Conservation (phyloP, 2,113 vertebrate species). For the Neodontobutis hainanensis region DNA sequence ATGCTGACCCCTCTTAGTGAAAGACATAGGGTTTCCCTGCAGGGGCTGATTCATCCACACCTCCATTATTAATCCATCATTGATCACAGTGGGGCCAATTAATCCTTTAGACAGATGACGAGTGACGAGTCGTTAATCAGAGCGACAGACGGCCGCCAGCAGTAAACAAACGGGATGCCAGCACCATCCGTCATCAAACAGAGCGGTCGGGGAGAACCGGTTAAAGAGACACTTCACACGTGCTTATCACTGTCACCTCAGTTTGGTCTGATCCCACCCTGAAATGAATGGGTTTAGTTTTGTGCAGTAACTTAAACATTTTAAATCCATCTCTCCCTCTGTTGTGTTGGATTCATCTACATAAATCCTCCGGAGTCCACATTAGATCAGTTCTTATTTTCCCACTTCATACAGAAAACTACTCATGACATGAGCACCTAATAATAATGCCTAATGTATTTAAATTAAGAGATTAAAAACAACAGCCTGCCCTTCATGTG, state of each 20-base stretch:
- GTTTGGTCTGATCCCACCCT: neutral
- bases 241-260: neutral
- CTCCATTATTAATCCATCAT: conserved; percentile 18
- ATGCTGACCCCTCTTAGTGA: conserved; percentile 6
- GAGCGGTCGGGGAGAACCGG: neutral
- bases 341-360: too few relatives aligned
- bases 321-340: neutral
- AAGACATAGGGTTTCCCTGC: conserved; percentile 6
- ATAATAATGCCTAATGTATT: too few relatives aligned
- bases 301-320: neutral
- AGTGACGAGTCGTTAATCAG: conserved; percentile 12
- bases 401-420: too few relatives aligned
- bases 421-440: too few relatives aligned
- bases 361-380: too few relatives aligned
- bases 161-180: conserved; percentile 12
- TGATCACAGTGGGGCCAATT: conserved; percentile 19
- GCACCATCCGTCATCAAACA: conserved; percentile 3
- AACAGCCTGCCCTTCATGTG: too few relatives aligned
- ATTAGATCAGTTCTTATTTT: too few relatives aligned
- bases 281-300: neutral
- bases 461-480: too few relatives aligned
- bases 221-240: conserved; percentile 8
- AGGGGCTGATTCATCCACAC: conserved; percentile 11
- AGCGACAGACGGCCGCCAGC: conserved; percentile 13
- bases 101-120: conserved; percentile 12